These are phyloP conservation scores for Idris sp. DNA, from an alignment of 1,140 invertebrate genomes.

Conservation along the genomic window DNA sequence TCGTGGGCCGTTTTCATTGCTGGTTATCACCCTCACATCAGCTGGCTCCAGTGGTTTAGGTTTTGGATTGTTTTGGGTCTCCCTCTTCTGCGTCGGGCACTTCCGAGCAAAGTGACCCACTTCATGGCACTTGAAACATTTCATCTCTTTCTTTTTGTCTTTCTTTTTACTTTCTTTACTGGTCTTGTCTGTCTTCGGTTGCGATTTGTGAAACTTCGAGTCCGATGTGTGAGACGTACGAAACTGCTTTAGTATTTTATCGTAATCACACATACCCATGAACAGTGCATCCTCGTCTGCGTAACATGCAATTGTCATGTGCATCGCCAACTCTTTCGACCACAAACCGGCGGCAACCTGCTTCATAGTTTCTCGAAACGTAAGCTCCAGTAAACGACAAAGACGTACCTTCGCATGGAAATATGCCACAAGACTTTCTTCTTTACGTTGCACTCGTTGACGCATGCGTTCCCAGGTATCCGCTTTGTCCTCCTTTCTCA, in stretches of 20 bases:
- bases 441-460: conserved; percentile 5
- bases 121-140: background rate
- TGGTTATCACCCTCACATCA: background rate
- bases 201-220: too few relatives aligned
- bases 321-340: conserved; percentile 7
- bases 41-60: background rate
- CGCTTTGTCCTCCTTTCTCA: conserved; percentile 7
- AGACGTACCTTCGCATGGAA: conserved; percentile 25
- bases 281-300: conserved; percentile 1
- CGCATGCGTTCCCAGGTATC: conserved; percentile 13
- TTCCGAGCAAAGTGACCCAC: background rate
- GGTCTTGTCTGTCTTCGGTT: too few relatives aligned
- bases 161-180: too few relatives aligned
- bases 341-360: background rate
- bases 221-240: too few relatives aligned
- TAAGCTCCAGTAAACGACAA: background rate
- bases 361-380: background rate
- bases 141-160: too few relatives aligned
- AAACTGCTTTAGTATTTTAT: background rate
- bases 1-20: too few relatives aligned
- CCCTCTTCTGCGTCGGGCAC: background rate
- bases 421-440: conserved; percentile 8
- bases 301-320: background rate
- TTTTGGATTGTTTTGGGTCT: background rate
- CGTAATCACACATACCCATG: background rate